Evolutionary conservation across 2,888 invertebrate genomes (phyloP), one percentile per base, ranked within the genome.

Genomic region (Diarsia rubi): DNA sequence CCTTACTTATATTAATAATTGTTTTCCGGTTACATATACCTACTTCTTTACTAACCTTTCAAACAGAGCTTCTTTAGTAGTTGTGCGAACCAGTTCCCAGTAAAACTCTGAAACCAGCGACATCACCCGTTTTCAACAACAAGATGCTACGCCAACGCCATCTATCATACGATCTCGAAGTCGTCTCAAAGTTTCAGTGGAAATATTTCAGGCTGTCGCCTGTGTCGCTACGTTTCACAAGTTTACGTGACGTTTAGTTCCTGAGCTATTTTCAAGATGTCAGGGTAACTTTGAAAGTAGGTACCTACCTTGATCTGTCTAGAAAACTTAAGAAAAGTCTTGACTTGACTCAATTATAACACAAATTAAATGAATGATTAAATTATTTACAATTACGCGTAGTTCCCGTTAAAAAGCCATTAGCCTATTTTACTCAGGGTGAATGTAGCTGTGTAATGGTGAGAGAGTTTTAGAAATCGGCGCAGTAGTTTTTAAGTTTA

Each of bases 221-320:
- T 1, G 24, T 74, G 64, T 69, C 54, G 69, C 54, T 11, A 6
- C 14, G 31, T 27, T 49, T n/a, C 14, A 63, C 31, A 49, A 57
- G 16, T 44, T 59, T 60, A 37, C 45, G 45, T 16, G 24, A 52
- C 27, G 4, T 67, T 70, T 84, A 87, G 88, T 87, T 85, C 83
- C 11, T 19, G 24, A 79, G 27, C 49, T 70, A 66, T 65, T 69
- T 70, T 71, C 44, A 69, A 88, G 88, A 88, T 88, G 88, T 85
- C 86, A 73, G 66, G 19, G 12, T 66, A 19, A 31, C 62, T 24
- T 19, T 82, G 42, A n/a, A 44, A 45, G 21, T 52, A 3, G 0
- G n/a, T n/a, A n/a, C n/a, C n/a, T n/a, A n/a, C n/a, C 42, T n/a
- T 57, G 16, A 27, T 1, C 57, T 57, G 27, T 57, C 16, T 27